Percentiles rank a stretch among this genome's conserved stretches.
These are phyloP conservation scores for Acanthurus lineatus DNA, from an alignment of 2,797 vertebrate species.

Conservation along the genomic window DNA sequence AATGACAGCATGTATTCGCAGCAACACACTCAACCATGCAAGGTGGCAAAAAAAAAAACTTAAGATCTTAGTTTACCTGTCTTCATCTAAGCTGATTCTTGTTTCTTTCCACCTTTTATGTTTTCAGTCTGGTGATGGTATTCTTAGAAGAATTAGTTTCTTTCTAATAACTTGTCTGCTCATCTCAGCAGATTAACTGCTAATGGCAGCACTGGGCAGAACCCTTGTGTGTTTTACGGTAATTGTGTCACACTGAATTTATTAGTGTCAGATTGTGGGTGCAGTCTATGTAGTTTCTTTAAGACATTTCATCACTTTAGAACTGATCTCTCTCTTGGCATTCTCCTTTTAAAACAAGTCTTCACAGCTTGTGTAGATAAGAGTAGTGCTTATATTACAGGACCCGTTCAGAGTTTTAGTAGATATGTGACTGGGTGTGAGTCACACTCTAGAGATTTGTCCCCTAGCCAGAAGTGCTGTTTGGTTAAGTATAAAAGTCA, in stretches of 20 bases:
- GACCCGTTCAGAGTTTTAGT: constrained; percentile 2
- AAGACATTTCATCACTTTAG: constrained; percentile 23
- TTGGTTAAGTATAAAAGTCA: background rate
- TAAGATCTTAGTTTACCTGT: background rate
- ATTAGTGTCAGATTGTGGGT: constrained; percentile 3
- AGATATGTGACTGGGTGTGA: constrained; percentile 1
- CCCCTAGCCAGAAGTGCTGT: background rate
- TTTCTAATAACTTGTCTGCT: constrained; percentile 23
- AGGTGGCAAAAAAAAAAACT: background rate
- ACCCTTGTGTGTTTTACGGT: constrained; percentile 3
- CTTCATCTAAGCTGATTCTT: background rate
- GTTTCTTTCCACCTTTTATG: constrained; percentile 11
- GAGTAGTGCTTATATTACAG: constrained; percentile 8
- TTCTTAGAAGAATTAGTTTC: constrained; percentile 11
- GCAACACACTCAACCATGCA: background rate
- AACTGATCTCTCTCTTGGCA: constrained; percentile 8
- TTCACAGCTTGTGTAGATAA: constrained; percentile 31
- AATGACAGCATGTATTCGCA: constrained; percentile 20
- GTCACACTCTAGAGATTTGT: constrained; percentile 9
- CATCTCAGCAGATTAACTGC: constrained; percentile 25
- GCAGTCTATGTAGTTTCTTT: constrained; percentile 26
- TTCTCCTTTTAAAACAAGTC: constrained; percentile 25
- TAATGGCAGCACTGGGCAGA: constrained; percentile 14
- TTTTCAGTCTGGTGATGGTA: constrained; percentile 12
- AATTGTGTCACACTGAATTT: constrained; percentile 41